Conservation (phyloP, 2,888 invertebrate species). For the Noctuana brunneofusca region DNA sequence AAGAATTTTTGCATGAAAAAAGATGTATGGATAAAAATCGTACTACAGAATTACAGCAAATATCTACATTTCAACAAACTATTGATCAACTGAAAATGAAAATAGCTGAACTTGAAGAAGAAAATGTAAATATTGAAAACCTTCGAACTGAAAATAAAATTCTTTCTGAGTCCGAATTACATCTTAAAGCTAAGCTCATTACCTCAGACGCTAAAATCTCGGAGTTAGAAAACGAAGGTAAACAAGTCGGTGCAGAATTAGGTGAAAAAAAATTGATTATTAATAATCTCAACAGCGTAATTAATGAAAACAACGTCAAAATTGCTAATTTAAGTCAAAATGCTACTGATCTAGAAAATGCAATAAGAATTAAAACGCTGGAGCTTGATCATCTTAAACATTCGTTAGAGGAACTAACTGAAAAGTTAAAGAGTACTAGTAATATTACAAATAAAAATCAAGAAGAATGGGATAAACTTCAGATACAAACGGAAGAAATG, state of each 20-base stretch:
- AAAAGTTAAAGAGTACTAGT: conserved; percentile 46
- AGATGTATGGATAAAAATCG: conserved; percentile 40
- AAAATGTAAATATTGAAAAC: conserved; percentile 50
- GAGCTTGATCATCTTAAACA: conserved; percentile 60
- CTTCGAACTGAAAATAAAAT: conserved; percentile 58
- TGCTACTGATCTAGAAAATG: conserved; percentile 53
- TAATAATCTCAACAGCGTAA: conserved; percentile 56
- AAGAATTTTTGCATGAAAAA: conserved; percentile 48
- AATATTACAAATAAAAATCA: conserved; percentile 47
- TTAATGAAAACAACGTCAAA: conserved; percentile 51
- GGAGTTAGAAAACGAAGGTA: conserved; percentile 69
- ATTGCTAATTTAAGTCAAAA: conserved; percentile 50
- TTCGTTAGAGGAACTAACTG: conserved; percentile 47
- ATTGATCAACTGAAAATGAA: conserved; percentile 53
- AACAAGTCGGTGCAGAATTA: conserved; percentile 59
- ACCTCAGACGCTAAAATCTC: conserved; percentile 60
- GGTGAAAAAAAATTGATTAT: conserved; percentile 71
- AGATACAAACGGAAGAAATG: conserved; percentile 59
- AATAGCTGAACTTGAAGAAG: conserved; percentile 48
- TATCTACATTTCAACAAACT: conserved; percentile 45
- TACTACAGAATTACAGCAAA: conserved; percentile 42
- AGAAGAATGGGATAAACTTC: conserved; percentile 55
- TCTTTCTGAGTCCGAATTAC: conserved; percentile 50
- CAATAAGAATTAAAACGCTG: conserved; percentile 52
- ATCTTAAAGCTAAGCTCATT: conserved; percentile 59